Conservation (phyloP, 2,113 vertebrate genomes). For the Bolborhynchus lineola region DNA sequence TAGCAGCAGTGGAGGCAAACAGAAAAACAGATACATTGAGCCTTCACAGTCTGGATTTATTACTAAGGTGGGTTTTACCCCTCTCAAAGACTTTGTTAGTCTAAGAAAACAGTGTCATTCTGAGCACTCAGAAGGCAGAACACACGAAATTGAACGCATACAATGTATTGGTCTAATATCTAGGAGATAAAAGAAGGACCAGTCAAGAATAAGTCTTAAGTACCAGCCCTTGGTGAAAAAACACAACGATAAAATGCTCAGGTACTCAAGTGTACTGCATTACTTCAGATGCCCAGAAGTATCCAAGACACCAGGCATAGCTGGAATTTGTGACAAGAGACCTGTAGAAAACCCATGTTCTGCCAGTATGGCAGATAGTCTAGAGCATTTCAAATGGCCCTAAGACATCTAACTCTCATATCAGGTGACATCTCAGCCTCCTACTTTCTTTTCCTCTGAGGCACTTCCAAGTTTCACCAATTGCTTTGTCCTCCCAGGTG, state of each 20-base stretch:
- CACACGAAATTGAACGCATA: not conserved
- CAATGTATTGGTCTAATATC: not conserved
- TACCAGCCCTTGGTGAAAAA: not conserved
- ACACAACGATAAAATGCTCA: not conserved
- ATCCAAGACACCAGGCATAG: not conserved
- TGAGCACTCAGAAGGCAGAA: slow-evolving; percentile 36
- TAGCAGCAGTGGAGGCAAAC: not conserved
- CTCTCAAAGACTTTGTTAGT: slow-evolving; percentile 63
- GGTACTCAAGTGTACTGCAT: not conserved
- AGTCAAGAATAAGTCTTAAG: not conserved
- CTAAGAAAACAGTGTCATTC: slow-evolving; percentile 45
- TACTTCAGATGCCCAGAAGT: not conserved
- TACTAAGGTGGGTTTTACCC: slow-evolving; percentile 35
- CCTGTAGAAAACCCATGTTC: not conserved
- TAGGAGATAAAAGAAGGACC: not conserved
- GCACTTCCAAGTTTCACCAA: not conserved
- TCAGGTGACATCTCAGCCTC: not conserved
- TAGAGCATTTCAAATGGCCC: not conserved
- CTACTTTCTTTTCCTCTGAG: not conserved
- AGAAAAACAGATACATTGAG: slow-evolving; percentile 22
- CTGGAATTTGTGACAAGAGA: not conserved
- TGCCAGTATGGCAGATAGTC: not conserved
- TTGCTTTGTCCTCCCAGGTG: not conserved
- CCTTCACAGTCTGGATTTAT: slow-evolving; percentile 46
- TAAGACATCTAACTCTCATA: not conserved